Evolutionary conservation across 2,113 vertebrate genomes (phyloP).

Genomic region (Thryonomys swinderianus): DNA sequence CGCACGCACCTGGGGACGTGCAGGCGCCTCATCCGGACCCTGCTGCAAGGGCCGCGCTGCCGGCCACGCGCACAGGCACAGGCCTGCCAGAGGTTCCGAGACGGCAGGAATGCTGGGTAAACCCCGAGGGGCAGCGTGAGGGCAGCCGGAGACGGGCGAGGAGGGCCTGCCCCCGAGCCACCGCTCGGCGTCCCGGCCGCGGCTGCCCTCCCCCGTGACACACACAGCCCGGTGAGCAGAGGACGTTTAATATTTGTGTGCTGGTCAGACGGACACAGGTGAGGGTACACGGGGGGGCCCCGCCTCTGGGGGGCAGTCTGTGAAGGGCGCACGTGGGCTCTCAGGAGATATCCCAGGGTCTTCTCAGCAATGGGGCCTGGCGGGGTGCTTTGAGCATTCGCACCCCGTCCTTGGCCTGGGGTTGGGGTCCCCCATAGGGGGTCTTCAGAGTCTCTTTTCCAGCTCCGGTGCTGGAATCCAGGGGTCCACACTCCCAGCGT

Average conservation of each 20-base stretch:
- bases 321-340: conserved; percentile 46
- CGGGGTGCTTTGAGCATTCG: not conserved
- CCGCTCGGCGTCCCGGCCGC: not conserved
- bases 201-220: conserved; percentile 35
- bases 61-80: accelerated
- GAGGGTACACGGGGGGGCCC: conserved; percentile 63
- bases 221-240: conserved; percentile 78
- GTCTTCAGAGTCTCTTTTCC: conserved; percentile 68
- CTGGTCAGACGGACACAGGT: conserved; percentile 81
- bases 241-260: conserved; percentile 84
- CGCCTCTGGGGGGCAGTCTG: conserved; percentile 55
- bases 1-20: accelerated
- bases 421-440: conserved; percentile 78
- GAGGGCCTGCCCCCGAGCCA: not conserved
- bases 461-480: conserved; percentile 73
- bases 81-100: not conserved
- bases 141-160: accelerated
- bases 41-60: too few species aligned
- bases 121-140: not conserved
- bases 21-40: accelerated
- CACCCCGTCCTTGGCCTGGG: conserved; percentile 57
- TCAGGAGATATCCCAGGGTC: conserved; percentile 68
- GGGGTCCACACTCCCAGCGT: conserved; percentile 64
- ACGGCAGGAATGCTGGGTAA: not conserved
- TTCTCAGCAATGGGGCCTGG: conserved; percentile 70